Evolutionary conservation across 2,797 vertebrate species (phyloP).

Genomic region (Schizopygopsis malacanthus): DNA sequence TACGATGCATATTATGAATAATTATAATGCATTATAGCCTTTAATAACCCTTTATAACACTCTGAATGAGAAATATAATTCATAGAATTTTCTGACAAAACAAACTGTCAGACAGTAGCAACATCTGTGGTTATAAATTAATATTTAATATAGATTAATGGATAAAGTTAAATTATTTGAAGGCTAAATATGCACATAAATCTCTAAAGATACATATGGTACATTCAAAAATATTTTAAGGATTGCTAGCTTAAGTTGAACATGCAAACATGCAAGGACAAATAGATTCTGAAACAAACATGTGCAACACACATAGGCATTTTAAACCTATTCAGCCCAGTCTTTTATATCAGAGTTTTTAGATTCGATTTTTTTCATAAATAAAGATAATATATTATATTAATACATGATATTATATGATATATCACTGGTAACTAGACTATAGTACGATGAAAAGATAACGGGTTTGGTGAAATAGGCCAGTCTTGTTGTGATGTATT

Average conservation of each 20-base stretch:
- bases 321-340: neutral
- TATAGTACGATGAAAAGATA: constrained; percentile 30
- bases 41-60: neutral
- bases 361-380: neutral
- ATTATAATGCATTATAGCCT: neutral
- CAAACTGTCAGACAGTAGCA: neutral
- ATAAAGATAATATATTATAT: neutral
- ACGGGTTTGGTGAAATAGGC: constrained; percentile 35
- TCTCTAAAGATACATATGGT: neutral
- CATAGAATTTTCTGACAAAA: neutral
- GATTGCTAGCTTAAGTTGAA: neutral
- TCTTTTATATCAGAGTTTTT: neutral
- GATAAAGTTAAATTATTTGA: neutral
- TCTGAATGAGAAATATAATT: neutral
- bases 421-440: neutral
- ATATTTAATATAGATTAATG: neutral
- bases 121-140: neutral
- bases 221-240: neutral
- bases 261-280: neutral
- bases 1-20: neutral
- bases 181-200: neutral
- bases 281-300: constrained; percentile 2
- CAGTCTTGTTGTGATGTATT: constrained; percentile 49
- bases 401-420: too few species aligned
- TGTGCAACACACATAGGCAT: neutral